These are phyloP conservation scores for Ramphastos sulfuratus DNA, from an alignment of 2,113 vertebrate genomes.

Conservation along the genomic window DNA sequence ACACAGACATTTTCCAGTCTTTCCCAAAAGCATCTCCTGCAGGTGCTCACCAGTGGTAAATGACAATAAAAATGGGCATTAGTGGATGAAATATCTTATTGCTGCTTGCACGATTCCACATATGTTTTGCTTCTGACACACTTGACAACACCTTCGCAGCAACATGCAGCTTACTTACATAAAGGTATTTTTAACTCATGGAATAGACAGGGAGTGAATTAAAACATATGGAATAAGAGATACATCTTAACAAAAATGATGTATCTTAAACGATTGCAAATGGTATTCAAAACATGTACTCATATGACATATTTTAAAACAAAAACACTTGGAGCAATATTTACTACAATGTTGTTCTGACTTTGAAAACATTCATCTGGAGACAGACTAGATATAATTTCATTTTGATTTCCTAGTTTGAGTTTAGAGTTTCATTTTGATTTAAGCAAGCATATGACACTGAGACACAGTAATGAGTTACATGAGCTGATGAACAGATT, in stretches of 20 bases:
- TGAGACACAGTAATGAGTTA: neutral
- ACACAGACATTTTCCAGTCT: neutral
- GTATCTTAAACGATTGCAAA: neutral
- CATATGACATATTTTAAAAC: neutral
- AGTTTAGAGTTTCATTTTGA: neutral
- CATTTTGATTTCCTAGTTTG: neutral
- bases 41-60: neutral
- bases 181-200: neutral
- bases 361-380: neutral
- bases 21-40: neutral
- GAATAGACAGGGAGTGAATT: neutral
- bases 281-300: neutral
- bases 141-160: neutral
- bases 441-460: neutral
- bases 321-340: neutral
- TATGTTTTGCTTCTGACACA: neutral
- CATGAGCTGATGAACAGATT: neutral
- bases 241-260: neutral
- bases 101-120: accelerated
- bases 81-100: neutral
- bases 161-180: neutral
- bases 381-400: neutral
- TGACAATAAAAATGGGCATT: neutral
- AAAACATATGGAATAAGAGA: neutral
- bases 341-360: neutral